Evolutionary conservation across 2,888 invertebrate genomes (phyloP).

Genomic region (Phasia obesa): DNA sequence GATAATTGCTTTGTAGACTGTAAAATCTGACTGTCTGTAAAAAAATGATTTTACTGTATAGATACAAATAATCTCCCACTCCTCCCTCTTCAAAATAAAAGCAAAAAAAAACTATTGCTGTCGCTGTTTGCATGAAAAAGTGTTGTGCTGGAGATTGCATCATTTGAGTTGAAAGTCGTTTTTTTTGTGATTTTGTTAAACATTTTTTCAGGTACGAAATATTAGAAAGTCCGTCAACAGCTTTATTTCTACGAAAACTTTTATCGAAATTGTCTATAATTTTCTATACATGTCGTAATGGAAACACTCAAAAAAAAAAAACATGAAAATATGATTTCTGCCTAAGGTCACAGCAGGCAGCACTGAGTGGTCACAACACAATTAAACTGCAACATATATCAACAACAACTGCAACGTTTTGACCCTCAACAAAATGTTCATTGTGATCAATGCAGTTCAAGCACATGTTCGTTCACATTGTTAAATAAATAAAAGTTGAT

Average conservation of each 20-base stretch:
- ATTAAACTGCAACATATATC: slow-evolving; percentile 25
- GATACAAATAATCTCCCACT: not conserved
- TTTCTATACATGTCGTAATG: slow-evolving; percentile 45
- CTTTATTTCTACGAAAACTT: slow-evolving; percentile 53
- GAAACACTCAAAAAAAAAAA: slow-evolving; percentile 21
- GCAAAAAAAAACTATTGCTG: not conserved
- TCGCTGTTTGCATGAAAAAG: not conserved
- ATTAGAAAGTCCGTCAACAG: slow-evolving; percentile 52
- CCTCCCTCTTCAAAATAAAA: not conserved
- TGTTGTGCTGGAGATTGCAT: slow-evolving; percentile 55
- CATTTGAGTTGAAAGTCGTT: slow-evolving; percentile 42
- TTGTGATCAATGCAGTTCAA: slow-evolving; percentile 11
- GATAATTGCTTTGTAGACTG: slow-evolving; percentile 70
- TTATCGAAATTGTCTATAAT: slow-evolving; percentile 65
- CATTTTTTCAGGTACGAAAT: slow-evolving; percentile 46
- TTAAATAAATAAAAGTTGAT: slow-evolving; percentile 6
- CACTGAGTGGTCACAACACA: slow-evolving; percentile 53
- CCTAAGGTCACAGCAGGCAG: slow-evolving; percentile 45
- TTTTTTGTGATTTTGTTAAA: slow-evolving; percentile 31
- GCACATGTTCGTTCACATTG: slow-evolving; percentile 17
- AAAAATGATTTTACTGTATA: slow-evolving; percentile 33
- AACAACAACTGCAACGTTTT: slow-evolving; percentile 16
- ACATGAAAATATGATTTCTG: slow-evolving; percentile 44
- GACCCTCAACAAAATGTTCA: slow-evolving; percentile 39
- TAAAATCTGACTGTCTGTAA: slow-evolving; percentile 53